A percentile compares a stretch with the other conserved stretches of the same genome.
phyloP scores from a whole-genome alignment of 2,113 vertebrate genomes.

The Sebastes schlegelii region DNA sequence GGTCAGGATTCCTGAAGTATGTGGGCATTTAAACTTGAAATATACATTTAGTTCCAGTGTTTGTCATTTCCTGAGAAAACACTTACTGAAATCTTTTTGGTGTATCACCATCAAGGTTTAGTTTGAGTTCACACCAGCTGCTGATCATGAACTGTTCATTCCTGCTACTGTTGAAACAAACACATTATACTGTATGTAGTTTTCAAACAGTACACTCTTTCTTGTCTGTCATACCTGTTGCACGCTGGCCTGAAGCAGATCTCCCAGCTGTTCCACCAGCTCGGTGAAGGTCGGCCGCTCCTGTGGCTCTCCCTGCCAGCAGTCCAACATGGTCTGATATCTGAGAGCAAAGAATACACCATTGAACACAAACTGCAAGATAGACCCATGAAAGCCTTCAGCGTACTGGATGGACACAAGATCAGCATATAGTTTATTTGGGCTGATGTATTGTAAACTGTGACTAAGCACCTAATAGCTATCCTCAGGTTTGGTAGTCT shows the following conservation, averaged over 20 bases:
- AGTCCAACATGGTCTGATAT: constrained; percentile 96
- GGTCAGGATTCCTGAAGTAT: neutral
- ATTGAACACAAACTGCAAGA: constrained; percentile 8
- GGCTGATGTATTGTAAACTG: constrained; percentile 6
- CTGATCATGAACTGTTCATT: neutral
- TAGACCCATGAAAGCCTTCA: neutral
- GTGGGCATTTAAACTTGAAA: neutral
- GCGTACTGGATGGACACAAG: neutral
- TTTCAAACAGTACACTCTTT: neutral
- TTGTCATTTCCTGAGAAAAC: neutral
- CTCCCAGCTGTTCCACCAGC: constrained; percentile 91
- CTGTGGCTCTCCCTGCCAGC: constrained; percentile 89
- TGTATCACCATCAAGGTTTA: neutral
- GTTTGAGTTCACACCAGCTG: neutral
- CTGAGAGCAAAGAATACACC: constrained; percentile 65
- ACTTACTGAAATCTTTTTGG: neutral
- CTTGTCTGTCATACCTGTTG: constrained; percentile 86
- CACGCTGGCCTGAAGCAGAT: constrained; percentile 95
- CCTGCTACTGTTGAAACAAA: constrained; percentile 1
- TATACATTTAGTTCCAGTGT: neutral
- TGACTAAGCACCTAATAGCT: neutral
- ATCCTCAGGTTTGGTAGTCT: neutral
- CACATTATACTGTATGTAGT: neutral
- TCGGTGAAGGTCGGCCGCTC: constrained; percentile 91
- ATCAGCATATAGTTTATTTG: neutral